Conservation (phyloP, 1,140 invertebrate species). For the Ganaspis sp. region DNA sequence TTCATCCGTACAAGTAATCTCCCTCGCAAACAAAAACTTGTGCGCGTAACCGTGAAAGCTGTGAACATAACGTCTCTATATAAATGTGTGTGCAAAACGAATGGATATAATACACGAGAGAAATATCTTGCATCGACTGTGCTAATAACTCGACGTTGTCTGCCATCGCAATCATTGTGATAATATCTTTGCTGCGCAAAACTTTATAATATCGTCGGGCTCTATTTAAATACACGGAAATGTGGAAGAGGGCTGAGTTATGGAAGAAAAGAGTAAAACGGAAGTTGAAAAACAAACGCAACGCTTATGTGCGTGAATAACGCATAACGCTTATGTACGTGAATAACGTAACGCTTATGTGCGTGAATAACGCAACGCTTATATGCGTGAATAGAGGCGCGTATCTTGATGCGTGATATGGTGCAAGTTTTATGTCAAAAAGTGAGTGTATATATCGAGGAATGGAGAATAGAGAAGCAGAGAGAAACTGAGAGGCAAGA, state of each 20-base stretch:
- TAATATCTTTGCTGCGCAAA: background rate
- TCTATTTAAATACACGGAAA: background rate
- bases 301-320: too few relatives aligned
- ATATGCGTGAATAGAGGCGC: background rate
- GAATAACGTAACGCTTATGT: too few relatives aligned
- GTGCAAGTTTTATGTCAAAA: constrained; percentile 5
- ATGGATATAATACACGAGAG: background rate
- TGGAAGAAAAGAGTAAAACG: background rate
- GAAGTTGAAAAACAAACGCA: constrained; percentile 1
- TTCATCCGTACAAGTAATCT: constrained; percentile 1
- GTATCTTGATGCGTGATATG: constrained; percentile 9
- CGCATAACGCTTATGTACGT: too few relatives aligned
- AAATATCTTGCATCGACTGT: constrained; percentile 5
- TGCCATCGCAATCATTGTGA: constrained; percentile 5
- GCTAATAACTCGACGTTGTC: constrained; percentile 9
- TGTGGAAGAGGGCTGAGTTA: background rate
- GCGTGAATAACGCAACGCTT: background rate
- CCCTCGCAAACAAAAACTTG: background rate
- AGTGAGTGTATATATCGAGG: constrained; percentile 13
- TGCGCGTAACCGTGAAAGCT: background rate
- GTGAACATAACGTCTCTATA: too few relatives aligned
- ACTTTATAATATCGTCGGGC: background rate
- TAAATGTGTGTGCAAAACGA: too few relatives aligned
- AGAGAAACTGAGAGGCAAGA: background rate
- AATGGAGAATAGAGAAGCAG: background rate